Conservation (phyloP, 35 echinoderm and acorn worm species). For the Patiria miniata region DNA sequence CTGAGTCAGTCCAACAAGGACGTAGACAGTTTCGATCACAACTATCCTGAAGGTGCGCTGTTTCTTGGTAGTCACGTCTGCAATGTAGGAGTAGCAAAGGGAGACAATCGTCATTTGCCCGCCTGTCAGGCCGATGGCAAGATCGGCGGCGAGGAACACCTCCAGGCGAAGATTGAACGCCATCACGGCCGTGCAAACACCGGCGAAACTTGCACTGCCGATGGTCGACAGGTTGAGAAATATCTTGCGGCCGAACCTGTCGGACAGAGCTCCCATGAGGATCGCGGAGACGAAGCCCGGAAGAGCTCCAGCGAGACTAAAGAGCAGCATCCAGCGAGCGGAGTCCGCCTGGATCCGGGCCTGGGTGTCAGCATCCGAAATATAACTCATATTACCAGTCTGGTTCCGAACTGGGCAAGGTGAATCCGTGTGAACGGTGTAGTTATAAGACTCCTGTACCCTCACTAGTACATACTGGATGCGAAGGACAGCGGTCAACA, state of each 20-base stretch:
- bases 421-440: conserved; percentile 12
- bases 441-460: conserved; percentile 9
- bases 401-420: not conserved
- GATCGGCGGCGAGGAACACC: not conserved
- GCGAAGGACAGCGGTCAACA: no score
- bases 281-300: not conserved
- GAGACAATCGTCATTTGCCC: conserved; percentile 34
- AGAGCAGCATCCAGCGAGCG: not conserved
- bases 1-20: conserved; percentile 17
- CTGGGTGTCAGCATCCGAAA: no score
- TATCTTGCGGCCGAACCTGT: conserved; percentile 14
- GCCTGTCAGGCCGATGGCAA: conserved; percentile 31
- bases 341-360: not conserved
- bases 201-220: not conserved
- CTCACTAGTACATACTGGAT: not conserved
- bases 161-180: not conserved
- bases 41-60: conserved; percentile 45
- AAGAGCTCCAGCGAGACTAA: not conserved
- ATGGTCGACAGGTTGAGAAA: not conserved
- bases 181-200: not conserved
- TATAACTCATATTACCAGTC: not conserved
- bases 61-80: conserved; percentile 46
- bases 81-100: conserved; percentile 46
- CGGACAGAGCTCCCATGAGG: conserved; percentile 16
- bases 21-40: conserved; percentile 26